Conservation (phyloP, 2,888 invertebrate species). For the Stomorhina lunata region DNA sequence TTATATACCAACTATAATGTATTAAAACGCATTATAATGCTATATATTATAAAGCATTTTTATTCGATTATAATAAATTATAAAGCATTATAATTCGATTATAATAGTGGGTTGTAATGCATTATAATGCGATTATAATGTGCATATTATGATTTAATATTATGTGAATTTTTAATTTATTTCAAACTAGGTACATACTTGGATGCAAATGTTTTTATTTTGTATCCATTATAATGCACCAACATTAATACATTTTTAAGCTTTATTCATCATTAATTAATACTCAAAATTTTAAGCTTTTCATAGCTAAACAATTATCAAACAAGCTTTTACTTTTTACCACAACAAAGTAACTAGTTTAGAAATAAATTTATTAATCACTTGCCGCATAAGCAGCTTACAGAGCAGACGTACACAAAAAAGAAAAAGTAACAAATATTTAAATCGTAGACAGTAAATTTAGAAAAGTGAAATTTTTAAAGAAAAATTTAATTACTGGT, state of each 20-base stretch:
- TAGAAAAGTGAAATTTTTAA: conserved; percentile 1
- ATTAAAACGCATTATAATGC: too few species aligned
- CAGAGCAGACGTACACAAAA: conserved; percentile 21
- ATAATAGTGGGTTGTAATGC: too few species aligned
- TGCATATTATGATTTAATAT: too few species aligned
- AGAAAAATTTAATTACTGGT: background rate
- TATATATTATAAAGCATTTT: too few species aligned
- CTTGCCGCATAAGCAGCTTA: conserved; percentile 17
- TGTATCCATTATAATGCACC: background rate
- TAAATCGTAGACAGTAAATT: background rate
- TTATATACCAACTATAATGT: too few species aligned
- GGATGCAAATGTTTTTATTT: too few species aligned
- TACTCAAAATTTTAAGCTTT: conserved; percentile 24
- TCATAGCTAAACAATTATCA: background rate
- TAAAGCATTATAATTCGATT: too few species aligned
- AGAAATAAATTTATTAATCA: conserved; percentile 27
- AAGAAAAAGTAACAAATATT: conserved; percentile 8
- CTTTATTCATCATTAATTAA: background rate
- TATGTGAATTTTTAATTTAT: too few species aligned
- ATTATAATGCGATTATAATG: too few species aligned
- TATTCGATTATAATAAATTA: too few species aligned
- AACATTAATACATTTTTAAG: background rate
- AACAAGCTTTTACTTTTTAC: conserved; percentile 44
- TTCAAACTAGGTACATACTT: too few species aligned
- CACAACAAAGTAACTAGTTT: conserved; percentile 46